Evolutionary conservation across 2,888 invertebrate genomes (phyloP), one percentile per base, ranked within the genome.

Genomic region (Lepidochitona cinerea): DNA sequence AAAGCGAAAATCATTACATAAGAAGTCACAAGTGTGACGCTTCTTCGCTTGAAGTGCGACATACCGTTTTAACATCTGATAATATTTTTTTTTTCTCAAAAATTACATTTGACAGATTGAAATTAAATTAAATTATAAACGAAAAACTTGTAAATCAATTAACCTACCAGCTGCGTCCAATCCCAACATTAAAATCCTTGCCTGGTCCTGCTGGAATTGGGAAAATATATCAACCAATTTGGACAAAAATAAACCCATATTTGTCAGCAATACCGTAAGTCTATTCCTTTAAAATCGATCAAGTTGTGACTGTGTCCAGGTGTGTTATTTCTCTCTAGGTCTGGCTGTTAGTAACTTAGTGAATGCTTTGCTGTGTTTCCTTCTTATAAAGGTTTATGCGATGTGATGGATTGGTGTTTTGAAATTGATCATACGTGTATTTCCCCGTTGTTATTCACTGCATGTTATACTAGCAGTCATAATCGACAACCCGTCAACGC

Each of bases 151-250:
- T 12, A 41, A 41, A 41, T 9, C 18, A 53, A n/a, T n/a, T n/a
- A n/a, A 52, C 79, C 73, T 81, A 89, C 89, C 89, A 77, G 89
- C 88, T 37, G 87, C 87, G 74, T 89, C 89, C 53, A 89, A 75
- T 53, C 89, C 89, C 12, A 89, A 76, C 88, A 89, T 87, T 3
- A 89, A 73, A 71, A 89, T 86, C 65, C 88, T 73, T 7, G 87
- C 82, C 9, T 83, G 81, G 9, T 75, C 77, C 1, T 70, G 72
- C 18, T 33, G 70, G 68, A 83, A 77, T 29, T 26, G 37, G 23
- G 69, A 36, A 68, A 75, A 83, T 2, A 79, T 18, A 29, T 70
- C 53, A 6, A 41, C 59, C 35, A 83, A 37, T 68, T 75, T 83
- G 36, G 81, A 70, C 14, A 83, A 26, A 7, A 81, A 68, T 35